Conservation (phyloP, 2,888 invertebrate genomes). For the Spodoptera littoralis region DNA sequence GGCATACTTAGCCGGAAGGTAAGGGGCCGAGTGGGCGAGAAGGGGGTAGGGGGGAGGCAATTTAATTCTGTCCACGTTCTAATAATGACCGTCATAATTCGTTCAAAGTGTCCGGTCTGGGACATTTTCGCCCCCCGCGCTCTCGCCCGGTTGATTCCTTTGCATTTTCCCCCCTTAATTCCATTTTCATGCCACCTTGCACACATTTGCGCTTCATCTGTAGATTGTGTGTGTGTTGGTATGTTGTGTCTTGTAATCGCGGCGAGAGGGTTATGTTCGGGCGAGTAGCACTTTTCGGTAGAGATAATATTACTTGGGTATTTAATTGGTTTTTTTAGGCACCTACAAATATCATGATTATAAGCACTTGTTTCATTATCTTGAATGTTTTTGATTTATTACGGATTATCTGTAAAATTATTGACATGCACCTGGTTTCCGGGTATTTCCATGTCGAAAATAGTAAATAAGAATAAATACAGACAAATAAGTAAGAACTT, state of each 20-base stretch:
- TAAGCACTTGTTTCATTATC: not conserved
- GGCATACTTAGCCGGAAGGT: slow-evolving; percentile 86
- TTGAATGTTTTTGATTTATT: too few relatives aligned
- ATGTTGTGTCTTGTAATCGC: slow-evolving; percentile 57
- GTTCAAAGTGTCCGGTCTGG: slow-evolving; percentile 90
- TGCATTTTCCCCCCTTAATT: slow-evolving; percentile 87
- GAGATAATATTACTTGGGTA: slow-evolving; percentile 4
- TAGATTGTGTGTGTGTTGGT: slow-evolving; percentile 62
- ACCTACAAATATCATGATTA: not conserved
- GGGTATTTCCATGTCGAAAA: too few relatives aligned
- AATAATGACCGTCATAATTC: slow-evolving; percentile 91
- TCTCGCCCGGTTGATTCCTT: slow-evolving; percentile 83
- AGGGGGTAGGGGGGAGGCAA: slow-evolving; percentile 82
- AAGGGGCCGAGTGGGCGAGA: slow-evolving; percentile 61
- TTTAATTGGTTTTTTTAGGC: slow-evolving; percentile 1
- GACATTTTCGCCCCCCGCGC: slow-evolving; percentile 81
- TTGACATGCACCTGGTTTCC: too few relatives aligned
- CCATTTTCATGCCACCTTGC: slow-evolving; percentile 88
- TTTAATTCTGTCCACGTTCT: slow-evolving; percentile 90
- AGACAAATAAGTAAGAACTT: too few relatives aligned
- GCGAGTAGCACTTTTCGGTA: slow-evolving; percentile 29
- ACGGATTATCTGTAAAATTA: too few relatives aligned
- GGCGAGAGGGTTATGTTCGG: slow-evolving; percentile 42
- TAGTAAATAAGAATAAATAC: too few relatives aligned
- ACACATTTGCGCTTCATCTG: slow-evolving; percentile 82